Evolutionary conservation across 2,797 vertebrate genomes (phyloP).

Genomic region (Tolypeutes matacus): DNA sequence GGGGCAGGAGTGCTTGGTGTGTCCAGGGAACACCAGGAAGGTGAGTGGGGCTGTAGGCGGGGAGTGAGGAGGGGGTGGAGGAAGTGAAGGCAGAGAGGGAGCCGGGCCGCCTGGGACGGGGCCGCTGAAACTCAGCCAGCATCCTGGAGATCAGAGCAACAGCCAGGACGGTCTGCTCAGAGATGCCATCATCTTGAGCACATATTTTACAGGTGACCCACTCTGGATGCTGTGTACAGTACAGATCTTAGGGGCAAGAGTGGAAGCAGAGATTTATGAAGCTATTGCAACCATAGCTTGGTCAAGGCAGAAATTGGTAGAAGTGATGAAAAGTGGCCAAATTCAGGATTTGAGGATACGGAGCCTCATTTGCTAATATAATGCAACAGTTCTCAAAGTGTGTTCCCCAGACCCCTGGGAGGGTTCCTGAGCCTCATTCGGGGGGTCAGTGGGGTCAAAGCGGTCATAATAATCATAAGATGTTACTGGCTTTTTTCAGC

Average conservation of each 20-base stretch:
- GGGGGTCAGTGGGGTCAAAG: background rate
- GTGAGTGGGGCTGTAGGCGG: background rate
- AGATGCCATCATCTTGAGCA: rapidly evolving
- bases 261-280: background rate
- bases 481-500: no score
- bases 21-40: background rate
- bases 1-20: rapidly evolving
- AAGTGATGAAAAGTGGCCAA: background rate
- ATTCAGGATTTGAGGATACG: background rate
- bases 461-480: no score
- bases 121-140: no score
- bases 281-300: no score
- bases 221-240: background rate
- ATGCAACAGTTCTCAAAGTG: background rate
- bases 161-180: background rate
- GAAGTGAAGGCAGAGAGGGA: background rate
- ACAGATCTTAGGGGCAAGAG: background rate
- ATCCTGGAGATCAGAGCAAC: background rate
- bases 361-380: background rate
- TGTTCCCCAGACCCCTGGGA: no score
- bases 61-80: background rate
- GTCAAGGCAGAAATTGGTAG: background rate
- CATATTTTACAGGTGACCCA: no score
- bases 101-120: no score
- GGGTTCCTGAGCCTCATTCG: no score